These are phyloP conservation scores for Melieria picta DNA, from an alignment of 2,888 invertebrate species.

Conservation along the genomic window DNA sequence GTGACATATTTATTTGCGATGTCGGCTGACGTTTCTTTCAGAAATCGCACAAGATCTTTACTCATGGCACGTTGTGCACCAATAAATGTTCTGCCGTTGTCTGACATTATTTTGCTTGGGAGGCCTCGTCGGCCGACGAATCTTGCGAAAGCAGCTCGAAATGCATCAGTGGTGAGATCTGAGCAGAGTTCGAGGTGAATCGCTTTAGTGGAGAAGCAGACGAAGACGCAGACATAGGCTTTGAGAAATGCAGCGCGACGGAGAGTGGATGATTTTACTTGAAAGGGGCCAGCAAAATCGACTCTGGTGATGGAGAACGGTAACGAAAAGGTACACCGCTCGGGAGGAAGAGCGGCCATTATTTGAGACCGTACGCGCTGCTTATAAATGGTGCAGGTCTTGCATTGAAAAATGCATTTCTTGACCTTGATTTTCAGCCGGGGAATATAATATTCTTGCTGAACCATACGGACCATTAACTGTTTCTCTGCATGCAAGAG, in stretches of 20 bases:
- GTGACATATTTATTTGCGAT: not conserved
- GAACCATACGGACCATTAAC: too few species aligned
- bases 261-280: slow-evolving; percentile 2
- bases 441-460: too few species aligned
- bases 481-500: too few species aligned
- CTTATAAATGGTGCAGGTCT: too few species aligned
- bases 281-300: slow-evolving; percentile 13
- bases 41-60: not conserved
- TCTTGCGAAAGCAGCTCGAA: slow-evolving; percentile 8
- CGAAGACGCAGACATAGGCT: too few species aligned
- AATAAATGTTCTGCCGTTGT: not conserved
- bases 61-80: not conserved
- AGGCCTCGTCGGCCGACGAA: slow-evolving; percentile 8
- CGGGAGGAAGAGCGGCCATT: too few species aligned
- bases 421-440: too few species aligned
- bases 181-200: slow-evolving; percentile 3
- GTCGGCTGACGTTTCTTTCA: not conserved
- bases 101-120: not conserved
- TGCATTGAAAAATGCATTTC: too few species aligned
- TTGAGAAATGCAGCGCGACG: not conserved
- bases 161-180: slow-evolving; percentile 3
- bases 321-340: not conserved
- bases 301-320: not conserved
- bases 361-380: too few species aligned
- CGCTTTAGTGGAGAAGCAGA: not conserved